Conservation (phyloP, 2,797 vertebrate genomes). For the Triplophysa yarkandensis region DNA sequence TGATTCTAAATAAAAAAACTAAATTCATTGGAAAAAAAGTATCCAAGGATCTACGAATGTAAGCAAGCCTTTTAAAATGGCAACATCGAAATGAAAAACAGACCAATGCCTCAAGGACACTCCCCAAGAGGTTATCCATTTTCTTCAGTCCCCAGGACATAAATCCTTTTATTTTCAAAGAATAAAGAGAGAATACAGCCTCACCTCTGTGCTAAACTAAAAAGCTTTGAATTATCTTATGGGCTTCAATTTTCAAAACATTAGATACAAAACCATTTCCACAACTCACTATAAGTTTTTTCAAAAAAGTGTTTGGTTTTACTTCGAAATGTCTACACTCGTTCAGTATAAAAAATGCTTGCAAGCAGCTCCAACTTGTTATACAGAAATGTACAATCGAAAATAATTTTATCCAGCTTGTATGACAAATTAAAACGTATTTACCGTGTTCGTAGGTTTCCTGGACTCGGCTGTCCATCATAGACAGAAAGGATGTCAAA, state of each 20-base stretch:
- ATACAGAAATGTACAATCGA: too few species aligned
- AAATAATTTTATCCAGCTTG: neutral
- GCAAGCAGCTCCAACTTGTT: neutral
- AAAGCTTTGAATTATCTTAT: constrained; percentile 20
- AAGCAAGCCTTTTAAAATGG: constrained; percentile 21
- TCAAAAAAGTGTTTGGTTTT: neutral
- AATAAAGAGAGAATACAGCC: constrained; percentile 12
- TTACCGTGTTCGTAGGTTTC: constrained; percentile 93
- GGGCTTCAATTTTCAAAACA: neutral
- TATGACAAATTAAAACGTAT: neutral
- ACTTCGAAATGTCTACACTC: neutral
- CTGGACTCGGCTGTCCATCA: constrained; percentile 88
- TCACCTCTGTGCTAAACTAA: constrained; percentile 1
- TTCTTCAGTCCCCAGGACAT: constrained; percentile 17
- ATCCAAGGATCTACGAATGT: constrained; percentile 19
- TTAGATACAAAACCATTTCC: constrained; percentile 7
- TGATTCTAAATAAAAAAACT: constrained; percentile 5
- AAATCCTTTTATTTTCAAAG: constrained; percentile 28
- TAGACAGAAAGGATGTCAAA: constrained; percentile 96
- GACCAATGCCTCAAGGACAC: constrained; percentile 27
- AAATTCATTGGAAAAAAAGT: constrained; percentile 6
- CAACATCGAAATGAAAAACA: constrained; percentile 24
- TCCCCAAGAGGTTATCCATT: constrained; percentile 24
- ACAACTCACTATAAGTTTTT: neutral
- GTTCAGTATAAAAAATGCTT: neutral